phyloP scores from a whole-genome alignment of 2,113 vertebrate genomes.

The Macrotis lagotis region DNA sequence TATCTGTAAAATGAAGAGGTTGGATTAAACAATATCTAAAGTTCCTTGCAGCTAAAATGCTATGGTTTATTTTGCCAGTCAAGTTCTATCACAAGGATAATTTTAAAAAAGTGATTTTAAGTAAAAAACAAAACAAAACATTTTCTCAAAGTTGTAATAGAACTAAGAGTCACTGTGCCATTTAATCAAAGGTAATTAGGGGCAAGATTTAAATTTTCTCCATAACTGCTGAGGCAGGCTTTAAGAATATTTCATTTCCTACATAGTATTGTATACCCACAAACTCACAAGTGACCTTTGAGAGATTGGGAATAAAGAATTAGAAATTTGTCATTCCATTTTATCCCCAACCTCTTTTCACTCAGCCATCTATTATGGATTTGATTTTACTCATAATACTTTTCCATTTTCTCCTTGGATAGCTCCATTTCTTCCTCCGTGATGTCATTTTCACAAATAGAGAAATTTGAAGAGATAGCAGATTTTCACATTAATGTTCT shows the following conservation, averaged over 20 bases:
- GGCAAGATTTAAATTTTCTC: constrained; percentile 64
- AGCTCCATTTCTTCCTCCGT: background rate
- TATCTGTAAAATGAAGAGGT: background rate
- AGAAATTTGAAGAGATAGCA: constrained; percentile 21
- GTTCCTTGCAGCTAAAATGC: background rate
- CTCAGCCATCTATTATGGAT: background rate
- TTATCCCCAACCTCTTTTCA: background rate
- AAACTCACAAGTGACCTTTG: background rate
- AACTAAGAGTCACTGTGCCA: constrained; percentile 27
- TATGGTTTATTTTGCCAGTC: constrained; percentile 24
- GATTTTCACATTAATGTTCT: background rate
- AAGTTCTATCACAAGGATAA: background rate
- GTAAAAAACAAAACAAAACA: constrained; percentile 28
- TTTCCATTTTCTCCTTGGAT: constrained; percentile 30
- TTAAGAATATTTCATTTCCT: constrained; percentile 53
- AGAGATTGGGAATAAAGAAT: constrained; percentile 42
- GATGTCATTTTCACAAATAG: constrained; percentile 11
- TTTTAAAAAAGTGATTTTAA: constrained; percentile 45
- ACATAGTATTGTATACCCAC: background rate
- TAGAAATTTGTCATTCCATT: constrained; percentile 12
- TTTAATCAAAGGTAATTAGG: constrained; percentile 68
- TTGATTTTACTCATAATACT: constrained; percentile 36
- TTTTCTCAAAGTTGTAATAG: constrained; percentile 41
- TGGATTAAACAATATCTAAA: background rate
- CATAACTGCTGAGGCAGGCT: constrained; percentile 55